phyloP scores from a whole-genome alignment of 1,140 invertebrate genomes.

The Drosophila erecta region DNA sequence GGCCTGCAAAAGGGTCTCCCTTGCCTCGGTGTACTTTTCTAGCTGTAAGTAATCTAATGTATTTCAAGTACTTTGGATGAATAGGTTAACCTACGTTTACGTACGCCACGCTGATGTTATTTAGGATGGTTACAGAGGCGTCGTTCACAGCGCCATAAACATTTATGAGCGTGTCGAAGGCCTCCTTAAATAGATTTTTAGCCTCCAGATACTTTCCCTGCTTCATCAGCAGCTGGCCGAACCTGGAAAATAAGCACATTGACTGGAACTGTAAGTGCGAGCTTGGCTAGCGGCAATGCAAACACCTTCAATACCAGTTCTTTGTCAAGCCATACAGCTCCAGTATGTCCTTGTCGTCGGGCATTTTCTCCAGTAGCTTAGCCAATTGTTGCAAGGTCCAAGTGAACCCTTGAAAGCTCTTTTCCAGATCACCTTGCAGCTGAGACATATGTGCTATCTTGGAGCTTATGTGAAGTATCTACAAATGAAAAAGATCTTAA shows the following conservation, averaged over 20 bases:
- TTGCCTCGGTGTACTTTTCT: constrained; percentile 89
- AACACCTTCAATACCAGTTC: constrained; percentile 88
- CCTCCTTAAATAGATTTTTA: constrained; percentile 88
- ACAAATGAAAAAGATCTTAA: not conserved
- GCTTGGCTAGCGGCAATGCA: constrained; percentile 10
- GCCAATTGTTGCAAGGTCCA: constrained; percentile 90
- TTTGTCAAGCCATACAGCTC: constrained; percentile 86
- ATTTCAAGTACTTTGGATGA: too few relatives aligned
- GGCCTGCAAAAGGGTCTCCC: constrained; percentile 90
- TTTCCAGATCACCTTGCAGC: constrained; percentile 86
- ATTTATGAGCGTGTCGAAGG: constrained; percentile 88
- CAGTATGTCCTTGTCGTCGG: constrained; percentile 67
- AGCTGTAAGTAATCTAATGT: constrained; percentile 72
- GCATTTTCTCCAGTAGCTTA: constrained; percentile 72
- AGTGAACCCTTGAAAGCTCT: constrained; percentile 89
- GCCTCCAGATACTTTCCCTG: constrained; percentile 88
- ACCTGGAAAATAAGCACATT: constrained; percentile 87
- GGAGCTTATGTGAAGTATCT: constrained; percentile 86
- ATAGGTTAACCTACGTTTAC: constrained; percentile 75
- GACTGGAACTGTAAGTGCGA: not conserved
- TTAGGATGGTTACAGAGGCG: constrained; percentile 92
- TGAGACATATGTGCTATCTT: constrained; percentile 89
- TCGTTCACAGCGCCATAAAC: constrained; percentile 89
- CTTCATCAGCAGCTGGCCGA: constrained; percentile 90
- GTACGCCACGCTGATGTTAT: constrained; percentile 93